Conservation (phyloP, 2,113 vertebrate genomes). For the Lophotis ruficrista region DNA sequence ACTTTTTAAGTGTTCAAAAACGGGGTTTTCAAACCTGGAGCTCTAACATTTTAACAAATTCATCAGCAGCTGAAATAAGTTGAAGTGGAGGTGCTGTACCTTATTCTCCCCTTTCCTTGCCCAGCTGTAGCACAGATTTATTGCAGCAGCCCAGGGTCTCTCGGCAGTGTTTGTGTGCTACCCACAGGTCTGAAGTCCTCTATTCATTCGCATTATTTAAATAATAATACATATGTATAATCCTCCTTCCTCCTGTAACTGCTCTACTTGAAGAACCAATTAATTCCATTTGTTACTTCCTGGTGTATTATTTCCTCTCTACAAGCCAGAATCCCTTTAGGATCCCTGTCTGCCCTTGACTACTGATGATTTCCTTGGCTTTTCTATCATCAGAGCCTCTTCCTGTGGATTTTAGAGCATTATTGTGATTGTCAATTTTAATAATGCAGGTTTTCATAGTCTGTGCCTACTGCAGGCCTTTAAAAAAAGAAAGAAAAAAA, state of each 20-base stretch:
- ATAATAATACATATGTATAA: slow-evolving; percentile 62
- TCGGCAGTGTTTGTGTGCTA: not conserved
- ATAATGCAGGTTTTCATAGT: slow-evolving; percentile 18
- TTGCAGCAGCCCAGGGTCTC: slow-evolving; percentile 13
- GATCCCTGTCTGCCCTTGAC: slow-evolving; percentile 37
- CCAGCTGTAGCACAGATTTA: not conserved
- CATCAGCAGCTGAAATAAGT: not conserved
- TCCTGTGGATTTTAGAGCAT: slow-evolving; percentile 46
- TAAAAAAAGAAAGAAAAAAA: not conserved
- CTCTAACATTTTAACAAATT: not conserved
- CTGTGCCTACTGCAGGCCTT: not conserved
- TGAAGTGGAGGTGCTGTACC: slow-evolving; percentile 11
- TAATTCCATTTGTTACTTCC: slow-evolving; percentile 67
- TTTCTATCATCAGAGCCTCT: slow-evolving; percentile 43
- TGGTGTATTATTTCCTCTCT: slow-evolving; percentile 52
- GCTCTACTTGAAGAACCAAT: slow-evolving; percentile 53
- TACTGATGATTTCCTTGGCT: slow-evolving; percentile 48
- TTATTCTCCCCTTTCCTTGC: not conserved
- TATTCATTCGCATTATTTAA: slow-evolving; percentile 31
- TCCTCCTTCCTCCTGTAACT: slow-evolving; percentile 47
- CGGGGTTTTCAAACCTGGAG: not conserved
- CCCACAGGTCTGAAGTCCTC: not conserved
- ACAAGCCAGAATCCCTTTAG: slow-evolving; percentile 58
- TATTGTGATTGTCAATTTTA: slow-evolving; percentile 42
- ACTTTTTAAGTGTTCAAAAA: not conserved